Percentiles rank a stretch among this genome's conserved stretches.
These are phyloP conservation scores for Ariopsis seemanni DNA, from an alignment of 2,113 vertebrate genomes.

Conservation along the genomic window DNA sequence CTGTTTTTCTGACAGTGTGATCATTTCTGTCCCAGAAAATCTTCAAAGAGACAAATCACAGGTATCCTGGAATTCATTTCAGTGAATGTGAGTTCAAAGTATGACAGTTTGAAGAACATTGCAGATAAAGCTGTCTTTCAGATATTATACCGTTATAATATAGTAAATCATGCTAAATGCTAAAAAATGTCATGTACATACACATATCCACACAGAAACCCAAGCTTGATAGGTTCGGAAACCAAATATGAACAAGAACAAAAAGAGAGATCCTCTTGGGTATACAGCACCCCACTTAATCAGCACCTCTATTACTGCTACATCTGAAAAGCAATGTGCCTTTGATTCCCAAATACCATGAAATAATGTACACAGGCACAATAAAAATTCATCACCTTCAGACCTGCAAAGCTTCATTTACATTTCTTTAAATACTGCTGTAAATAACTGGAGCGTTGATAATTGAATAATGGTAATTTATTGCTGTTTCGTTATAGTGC, in stretches of 20 bases:
- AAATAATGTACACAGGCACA: slow-evolving; percentile 61
- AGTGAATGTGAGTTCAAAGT: neutral
- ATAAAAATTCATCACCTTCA: slow-evolving; percentile 65
- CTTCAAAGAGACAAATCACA: neutral
- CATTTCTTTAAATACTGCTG: slow-evolving; percentile 62
- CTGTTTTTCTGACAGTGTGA: neutral
- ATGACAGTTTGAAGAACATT: neutral
- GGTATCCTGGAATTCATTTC: neutral
- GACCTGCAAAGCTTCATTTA: slow-evolving; percentile 60
- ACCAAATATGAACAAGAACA: slow-evolving; percentile 29
- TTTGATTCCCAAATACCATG: slow-evolving; percentile 61
- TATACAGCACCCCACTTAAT: slow-evolving; percentile 43
- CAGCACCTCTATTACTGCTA: slow-evolving; percentile 44
- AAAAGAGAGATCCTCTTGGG: slow-evolving; percentile 43
- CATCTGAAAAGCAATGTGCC: slow-evolving; percentile 47
- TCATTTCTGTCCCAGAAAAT: neutral
- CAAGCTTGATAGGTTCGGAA: neutral
- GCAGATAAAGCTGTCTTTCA: neutral
- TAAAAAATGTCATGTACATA: neutral
- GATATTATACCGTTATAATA: slow-evolving; percentile 11
- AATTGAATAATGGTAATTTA: slow-evolving; percentile 68
- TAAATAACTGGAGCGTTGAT: slow-evolving; percentile 61
- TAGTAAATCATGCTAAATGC: neutral
- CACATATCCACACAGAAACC: neutral
- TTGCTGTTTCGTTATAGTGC: slow-evolving; percentile 53